Base-by-base conservation (phyloP, 2,113 vertebrate species). In the Onychorhynchus coronatus region DNA sequence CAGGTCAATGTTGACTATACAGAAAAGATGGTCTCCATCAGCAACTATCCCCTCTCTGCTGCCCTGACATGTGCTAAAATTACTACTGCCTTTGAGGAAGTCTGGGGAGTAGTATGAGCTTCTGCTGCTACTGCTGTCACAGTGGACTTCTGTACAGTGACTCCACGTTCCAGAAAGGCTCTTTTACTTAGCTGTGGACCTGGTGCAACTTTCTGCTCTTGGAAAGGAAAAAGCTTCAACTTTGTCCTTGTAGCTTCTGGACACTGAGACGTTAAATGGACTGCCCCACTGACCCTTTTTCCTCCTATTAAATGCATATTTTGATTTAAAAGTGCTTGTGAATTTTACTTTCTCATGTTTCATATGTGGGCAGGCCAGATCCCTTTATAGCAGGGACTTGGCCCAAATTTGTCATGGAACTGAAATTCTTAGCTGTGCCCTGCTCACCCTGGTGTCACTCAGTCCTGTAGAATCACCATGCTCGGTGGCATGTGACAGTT, bases 51-150 rank as follows among this genome's bases (percentile, higher is more conserved):
- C 2, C 98, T 99, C 11, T 99, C 99, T 95, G 99, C 98, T 9
- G 99, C 99, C 55, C 98, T 99, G 58, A 99, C 99, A 1, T 99
- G 99, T 97, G 98, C 99, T 72, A 99, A 99, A 97, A 98, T 99
- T 47, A 99, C 99, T 90, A 99, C 99, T 19, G 99, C 99, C 15
- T 99, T 99, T 96, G 99, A 99, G 94, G 99, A 99, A 93, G 98
- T 97, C 2, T 99, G 99, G 99, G 99, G 99, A 10, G 95, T 99
- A 13, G 75, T 99, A 52, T 99, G 98, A 99, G 20, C 16, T 68
- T 12, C 72, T 55, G 39, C 61, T 92, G 39, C 53, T 63, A 19
- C 81, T 89, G 41, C 67, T 80, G 23, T 52, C 30, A 8, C 6
- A 8, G 16, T 55, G 44, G 42, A 91, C 59, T 94, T 52, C 46